Base-by-base conservation (phyloP, 2,113 vertebrate species). In the Pachypanchax playfairii region DNA sequence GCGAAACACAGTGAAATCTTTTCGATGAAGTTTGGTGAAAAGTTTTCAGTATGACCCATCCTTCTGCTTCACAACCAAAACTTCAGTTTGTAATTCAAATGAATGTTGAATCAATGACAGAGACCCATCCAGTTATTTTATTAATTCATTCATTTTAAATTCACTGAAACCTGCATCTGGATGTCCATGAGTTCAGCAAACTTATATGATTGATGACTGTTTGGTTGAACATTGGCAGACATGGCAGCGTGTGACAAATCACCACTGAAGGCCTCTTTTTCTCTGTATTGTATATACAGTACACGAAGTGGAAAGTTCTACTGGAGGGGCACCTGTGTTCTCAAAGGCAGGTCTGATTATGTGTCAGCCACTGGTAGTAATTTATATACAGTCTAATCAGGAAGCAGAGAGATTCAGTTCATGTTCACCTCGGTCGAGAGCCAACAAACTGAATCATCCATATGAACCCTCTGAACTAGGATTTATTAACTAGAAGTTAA, bases 161-260 rank as follows among this genome's bases (percentile, higher is more conserved):
- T n/a, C n/a, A n/a, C n/a, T n/a, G n/a, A 33, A 46, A 31, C 28
- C 6, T 17, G 18, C 22, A n/a, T 35, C 6, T 59, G 17, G n/a
- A 21, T 10, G 18, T 6, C 13, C 55, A 41, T 3, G 26, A 3
- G 26, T 48, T 41, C 38, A 42, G 22, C 1, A 20, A 29, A 60
- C 44, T n/a, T 48, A 9, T 13, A 29, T 82, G 71, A 85, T 69
- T 63, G 66, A 87, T 83, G 77, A 42, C 42, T 15, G 31, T 44
- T 62, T 11, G 36, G 47, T 59, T 41, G 50, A 31, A 38, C 7
- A 9, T 26, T 24, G 79, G 82, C 71, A 75, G 61, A 29, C 79
- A 55, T 59, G 58, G 66, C 57, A 44, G 63, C 43, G 56, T 70
- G 56, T 68, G 62, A 68, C 79, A n/a, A 62, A 81, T 74, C 55